Evolutionary conservation across 1,140 invertebrate species (phyloP).

Genomic region (Campodea augens): DNA sequence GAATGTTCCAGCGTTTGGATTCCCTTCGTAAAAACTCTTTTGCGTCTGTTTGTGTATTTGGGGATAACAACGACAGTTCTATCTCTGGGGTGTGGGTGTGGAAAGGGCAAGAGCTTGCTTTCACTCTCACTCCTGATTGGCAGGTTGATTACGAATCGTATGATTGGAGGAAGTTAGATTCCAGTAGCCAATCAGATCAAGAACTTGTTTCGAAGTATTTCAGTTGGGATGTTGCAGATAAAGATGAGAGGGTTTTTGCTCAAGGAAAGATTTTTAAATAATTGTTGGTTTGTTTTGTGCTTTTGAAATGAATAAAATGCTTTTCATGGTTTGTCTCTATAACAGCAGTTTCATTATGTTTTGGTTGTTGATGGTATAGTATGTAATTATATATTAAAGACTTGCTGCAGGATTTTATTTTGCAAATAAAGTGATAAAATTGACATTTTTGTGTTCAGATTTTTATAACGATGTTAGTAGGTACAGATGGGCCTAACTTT

Average conservation of each 20-base stretch:
- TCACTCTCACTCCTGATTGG: constrained; percentile 72
- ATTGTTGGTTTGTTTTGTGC: too few relatives aligned
- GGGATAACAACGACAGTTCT: constrained; percentile 71
- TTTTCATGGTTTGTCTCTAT: too few relatives aligned
- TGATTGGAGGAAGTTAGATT: constrained; percentile 86
- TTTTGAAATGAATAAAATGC: too few relatives aligned
- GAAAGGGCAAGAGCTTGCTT: constrained; percentile 81
- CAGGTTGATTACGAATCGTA: constrained; percentile 95
- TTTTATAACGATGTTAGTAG: too few relatives aligned
- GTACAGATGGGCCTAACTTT: too few relatives aligned
- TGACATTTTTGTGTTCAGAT: too few relatives aligned
- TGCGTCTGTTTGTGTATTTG: constrained; percentile 82
- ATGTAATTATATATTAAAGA: too few relatives aligned
- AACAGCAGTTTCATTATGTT: too few relatives aligned
- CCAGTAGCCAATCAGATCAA: constrained; percentile 62
- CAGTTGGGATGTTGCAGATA: constrained; percentile 72
- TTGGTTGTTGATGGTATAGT: too few relatives aligned
- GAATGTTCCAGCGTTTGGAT: constrained; percentile 94
- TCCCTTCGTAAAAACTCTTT: constrained; percentile 95
- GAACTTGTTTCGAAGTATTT: constrained; percentile 82
- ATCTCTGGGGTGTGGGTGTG: constrained; percentile 96
- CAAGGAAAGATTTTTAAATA: constrained; percentile 99
- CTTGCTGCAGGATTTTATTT: too few relatives aligned
- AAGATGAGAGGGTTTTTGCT: constrained; percentile 79
- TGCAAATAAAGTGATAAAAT: too few relatives aligned